Percentiles rank a stretch among this genome's conserved stretches.
phyloP scores from a whole-genome alignment of 2,888 invertebrate genomes.

The Ochropleura leucogaster region DNA sequence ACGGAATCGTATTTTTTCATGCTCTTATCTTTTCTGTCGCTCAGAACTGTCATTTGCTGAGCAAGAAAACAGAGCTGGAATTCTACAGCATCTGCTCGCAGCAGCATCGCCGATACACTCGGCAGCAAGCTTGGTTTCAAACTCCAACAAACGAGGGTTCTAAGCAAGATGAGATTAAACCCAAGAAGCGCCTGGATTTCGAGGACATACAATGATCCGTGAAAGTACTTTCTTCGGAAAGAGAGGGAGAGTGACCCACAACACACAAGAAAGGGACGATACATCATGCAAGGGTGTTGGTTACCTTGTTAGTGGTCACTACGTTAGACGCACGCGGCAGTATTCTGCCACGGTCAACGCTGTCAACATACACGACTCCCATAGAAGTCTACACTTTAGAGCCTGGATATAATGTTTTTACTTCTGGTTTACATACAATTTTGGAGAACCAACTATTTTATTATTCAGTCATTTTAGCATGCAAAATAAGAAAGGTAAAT shows the following conservation, averaged over 20 bases:
- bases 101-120: too few relatives aligned
- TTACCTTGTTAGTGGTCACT: constrained; percentile 53
- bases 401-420: constrained; percentile 9
- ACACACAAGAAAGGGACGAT: constrained; percentile 55
- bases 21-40: neutral
- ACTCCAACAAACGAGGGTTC: neutral
- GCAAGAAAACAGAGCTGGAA: neutral
- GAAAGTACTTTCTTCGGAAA: constrained; percentile 48
- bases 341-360: constrained; percentile 36
- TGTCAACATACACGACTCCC: constrained; percentile 53
- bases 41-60: neutral
- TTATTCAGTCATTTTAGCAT: neutral
- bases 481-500: neutral
- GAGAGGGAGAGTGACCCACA: constrained; percentile 47
- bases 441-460: neutral
- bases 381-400: constrained; percentile 38
- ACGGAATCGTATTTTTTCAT: neutral
- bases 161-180: neutral
- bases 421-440: constrained; percentile 10
- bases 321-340: constrained; percentile 49
- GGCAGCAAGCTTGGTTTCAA: too few relatives aligned
- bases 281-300: constrained; percentile 56
- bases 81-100: too few relatives aligned
- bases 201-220: constrained; percentile 26
- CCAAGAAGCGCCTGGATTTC: neutral